Conservation (phyloP, 2,888 invertebrate genomes). For the Mesorhabditis belari region DNA sequence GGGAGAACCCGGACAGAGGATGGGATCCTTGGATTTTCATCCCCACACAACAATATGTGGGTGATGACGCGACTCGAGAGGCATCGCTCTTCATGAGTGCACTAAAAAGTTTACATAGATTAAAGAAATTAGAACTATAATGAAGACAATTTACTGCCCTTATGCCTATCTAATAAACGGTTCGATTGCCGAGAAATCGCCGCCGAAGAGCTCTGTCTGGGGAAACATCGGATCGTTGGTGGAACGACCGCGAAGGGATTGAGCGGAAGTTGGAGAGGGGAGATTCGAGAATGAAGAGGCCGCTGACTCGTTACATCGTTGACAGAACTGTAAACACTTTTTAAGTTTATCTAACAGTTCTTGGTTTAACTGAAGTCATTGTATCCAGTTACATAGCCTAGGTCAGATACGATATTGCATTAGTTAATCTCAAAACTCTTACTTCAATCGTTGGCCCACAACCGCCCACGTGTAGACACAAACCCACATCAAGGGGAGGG, state of each 20-base stretch:
- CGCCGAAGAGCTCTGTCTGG: background rate
- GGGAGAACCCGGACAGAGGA: too few relatives aligned
- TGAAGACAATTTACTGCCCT: too few relatives aligned
- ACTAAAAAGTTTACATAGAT: too few relatives aligned
- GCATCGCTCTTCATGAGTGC: too few relatives aligned
- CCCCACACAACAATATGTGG: background rate
- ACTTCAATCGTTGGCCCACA: background rate
- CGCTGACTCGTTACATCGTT: background rate
- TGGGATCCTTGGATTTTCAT: background rate
- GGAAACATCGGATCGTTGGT: background rate
- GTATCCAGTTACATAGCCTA: background rate
- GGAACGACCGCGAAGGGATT: background rate
- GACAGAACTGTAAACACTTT: background rate
- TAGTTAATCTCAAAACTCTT: background rate
- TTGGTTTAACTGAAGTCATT: background rate
- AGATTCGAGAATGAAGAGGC: background rate
- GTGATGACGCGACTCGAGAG: too few relatives aligned
- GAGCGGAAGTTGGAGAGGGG: background rate
- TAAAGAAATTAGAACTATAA: too few relatives aligned
- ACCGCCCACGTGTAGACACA: background rate
- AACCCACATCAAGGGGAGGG: background rate
- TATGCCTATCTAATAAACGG: background rate
- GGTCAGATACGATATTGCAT: background rate
- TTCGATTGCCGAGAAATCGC: background rate
- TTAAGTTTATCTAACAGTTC: background rate